Conservation (phyloP, 2,888 invertebrate genomes). For the Bellardia bayeri region DNA sequence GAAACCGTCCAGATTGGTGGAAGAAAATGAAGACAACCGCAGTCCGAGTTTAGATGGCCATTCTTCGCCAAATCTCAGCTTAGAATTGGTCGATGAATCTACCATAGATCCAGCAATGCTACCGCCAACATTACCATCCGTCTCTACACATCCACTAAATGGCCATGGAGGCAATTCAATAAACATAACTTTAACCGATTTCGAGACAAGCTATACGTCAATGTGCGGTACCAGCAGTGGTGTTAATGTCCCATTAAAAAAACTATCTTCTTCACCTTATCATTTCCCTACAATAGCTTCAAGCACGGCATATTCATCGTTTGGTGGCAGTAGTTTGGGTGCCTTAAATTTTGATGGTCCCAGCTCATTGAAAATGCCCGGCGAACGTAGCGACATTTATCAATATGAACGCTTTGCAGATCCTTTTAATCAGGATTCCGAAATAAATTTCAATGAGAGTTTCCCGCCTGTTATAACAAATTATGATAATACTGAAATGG, state of each 20-base stretch:
- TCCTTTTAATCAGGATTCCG: conserved; percentile 78
- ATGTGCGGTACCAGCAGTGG: conserved; percentile 55
- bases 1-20: conserved; percentile 80
- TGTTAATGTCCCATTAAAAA: conserved; percentile 67
- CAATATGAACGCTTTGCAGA: conserved; percentile 76
- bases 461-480: conserved; percentile 82
- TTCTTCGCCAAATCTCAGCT: conserved; percentile 82
- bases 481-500: conserved; percentile 83
- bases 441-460: conserved; percentile 81
- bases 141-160: conserved; percentile 69
- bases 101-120: conserved; percentile 68
- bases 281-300: conserved; percentile 76
- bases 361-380: conserved; percentile 81
- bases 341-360: conserved; percentile 78
- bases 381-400: conserved; percentile 80
- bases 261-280: conserved; percentile 70
- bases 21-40: conserved; percentile 81
- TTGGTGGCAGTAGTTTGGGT: conserved; percentile 75
- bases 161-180: conserved; percentile 70
- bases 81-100: conserved; percentile 83
- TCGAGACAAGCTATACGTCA: conserved; percentile 60
- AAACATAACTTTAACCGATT: conserved; percentile 68
- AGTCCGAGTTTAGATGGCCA: conserved; percentile 81
- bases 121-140: conserved; percentile 59
- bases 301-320: conserved; percentile 73